A percentile compares a stretch with the other conserved stretches of the same genome.
Evolutionary conservation across 2,888 invertebrate species (phyloP).

Genomic region (Hofmannophila pseudospretella): DNA sequence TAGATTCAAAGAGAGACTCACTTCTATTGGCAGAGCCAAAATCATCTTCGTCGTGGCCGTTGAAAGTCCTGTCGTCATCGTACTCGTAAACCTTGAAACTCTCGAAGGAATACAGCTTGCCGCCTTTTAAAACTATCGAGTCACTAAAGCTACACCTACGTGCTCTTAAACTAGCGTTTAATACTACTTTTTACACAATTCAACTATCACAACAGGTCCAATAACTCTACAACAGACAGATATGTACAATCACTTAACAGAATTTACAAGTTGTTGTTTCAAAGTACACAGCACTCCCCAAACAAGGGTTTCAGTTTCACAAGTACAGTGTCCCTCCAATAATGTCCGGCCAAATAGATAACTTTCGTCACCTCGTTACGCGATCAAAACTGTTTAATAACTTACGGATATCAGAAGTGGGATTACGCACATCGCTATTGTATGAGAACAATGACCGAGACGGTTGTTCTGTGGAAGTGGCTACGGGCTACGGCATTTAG

Average conservation of each 20-base stretch:
- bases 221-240: neutral
- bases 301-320: slow-evolving; percentile 17
- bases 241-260: slow-evolving; percentile 9
- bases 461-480: slow-evolving; percentile 14
- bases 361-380: slow-evolving; percentile 32
- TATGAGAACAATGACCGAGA: slow-evolving; percentile 46
- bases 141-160: slow-evolving; percentile 21
- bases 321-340: slow-evolving; percentile 16
- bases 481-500: slow-evolving; percentile 30
- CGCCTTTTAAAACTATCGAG: slow-evolving; percentile 40
- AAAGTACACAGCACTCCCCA: slow-evolving; percentile 19
- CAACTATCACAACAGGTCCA: neutral
- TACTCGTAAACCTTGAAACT: slow-evolving; percentile 74
- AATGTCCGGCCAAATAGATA: slow-evolving; percentile 20
- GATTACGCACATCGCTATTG: slow-evolving; percentile 58
- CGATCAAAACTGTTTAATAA: slow-evolving; percentile 39
- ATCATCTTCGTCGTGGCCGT: slow-evolving; percentile 48
- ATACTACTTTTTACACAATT: slow-evolving; percentile 6
- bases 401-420: slow-evolving; percentile 40
- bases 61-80: slow-evolving; percentile 63
- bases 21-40: slow-evolving; percentile 65
- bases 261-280: slow-evolving; percentile 21
- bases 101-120: slow-evolving; percentile 76
- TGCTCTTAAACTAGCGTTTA: neutral
- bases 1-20: slow-evolving; percentile 34